Base-by-base conservation (phyloP, 1,140 invertebrate genomes). In the Microvelia longipes region DNA sequence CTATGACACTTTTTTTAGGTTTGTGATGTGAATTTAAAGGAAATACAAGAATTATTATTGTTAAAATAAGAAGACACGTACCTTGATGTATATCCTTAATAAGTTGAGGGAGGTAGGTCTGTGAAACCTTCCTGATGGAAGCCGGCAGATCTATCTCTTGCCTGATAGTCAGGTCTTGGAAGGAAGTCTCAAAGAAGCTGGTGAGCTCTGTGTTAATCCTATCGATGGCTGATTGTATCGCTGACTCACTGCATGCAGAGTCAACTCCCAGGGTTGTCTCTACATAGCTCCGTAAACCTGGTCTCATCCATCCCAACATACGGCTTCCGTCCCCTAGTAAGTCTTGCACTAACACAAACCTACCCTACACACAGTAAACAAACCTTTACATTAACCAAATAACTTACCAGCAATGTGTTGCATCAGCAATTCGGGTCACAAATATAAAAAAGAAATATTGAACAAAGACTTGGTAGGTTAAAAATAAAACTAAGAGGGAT, bases 81-180 rank as follows among this genome's bases (percentile, higher is more conserved):
- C 35, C 35, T 50, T 50, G 35, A 50, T 50, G 35, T 50, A 50
- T 50, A 50, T 50, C 35, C 35, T 50, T 50, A 19, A 50, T 35
- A n/a, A 68, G 19, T 24, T 27, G 28, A 30, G 67, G 67, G 2
- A 68, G 67, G 67, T 35, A 68, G 19, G 35, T 19, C 35, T 50
- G 35, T 64, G 72, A 71, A 5, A 71, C 30, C 25, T 67, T 61
- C 61, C 30, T 76, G 26, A 80, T 73, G n/a, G 80, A 77, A 28
- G 77, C 77, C 15, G 77, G 71, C 60, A 79, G 74, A 75, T 82
- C 78, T 66, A 82, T 77, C 62, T 78, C 78, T 71, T 77, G 75
- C 71, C 77, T 76, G 2, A 81, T 73, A 25, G 75, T 73, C 28
- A 76, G 75, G 68, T 77, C 75, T 69, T 70, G 70, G 78, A 81